These are phyloP conservation scores for Pollimyrus isidori DNA, from an alignment of 2,113 vertebrate genomes.

Conservation along the genomic window DNA sequence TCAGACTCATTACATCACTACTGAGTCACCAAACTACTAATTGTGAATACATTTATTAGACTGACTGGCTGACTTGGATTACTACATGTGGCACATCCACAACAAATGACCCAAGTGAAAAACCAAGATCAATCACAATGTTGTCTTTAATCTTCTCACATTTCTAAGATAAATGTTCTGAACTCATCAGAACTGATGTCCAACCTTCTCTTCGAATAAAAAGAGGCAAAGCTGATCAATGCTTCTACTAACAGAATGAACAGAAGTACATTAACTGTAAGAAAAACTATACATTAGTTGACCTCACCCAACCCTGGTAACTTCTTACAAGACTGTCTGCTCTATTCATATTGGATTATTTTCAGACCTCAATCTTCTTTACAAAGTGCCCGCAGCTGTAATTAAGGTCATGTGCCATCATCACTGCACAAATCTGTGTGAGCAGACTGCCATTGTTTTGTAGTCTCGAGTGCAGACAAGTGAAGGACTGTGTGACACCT, in stretches of 20 bases:
- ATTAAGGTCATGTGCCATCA: conserved; percentile 2
- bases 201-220: not conserved
- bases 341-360: not conserved
- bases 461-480: not conserved
- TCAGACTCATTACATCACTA: not conserved
- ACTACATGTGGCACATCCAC: not conserved
- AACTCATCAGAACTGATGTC: not conserved
- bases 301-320: not conserved
- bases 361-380: not conserved
- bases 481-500: not conserved
- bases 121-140: not conserved
- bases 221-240: not conserved
- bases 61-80: not conserved
- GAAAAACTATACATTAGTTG: not conserved
- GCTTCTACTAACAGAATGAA: not conserved
- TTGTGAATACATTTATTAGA: not conserved
- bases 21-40: not conserved
- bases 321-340: not conserved
- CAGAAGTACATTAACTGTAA: not conserved
- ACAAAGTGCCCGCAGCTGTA: not conserved
- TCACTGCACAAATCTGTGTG: not conserved
- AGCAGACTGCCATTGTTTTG: not conserved
- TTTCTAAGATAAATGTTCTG: not conserved
- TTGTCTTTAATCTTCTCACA: not conserved
- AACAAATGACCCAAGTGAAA: not conserved